Percentiles rank a stretch among this genome's conserved stretches.
These are phyloP conservation scores for Trachops cirrhosus DNA, from an alignment of 2,797 vertebrate genomes.

Conservation along the genomic window DNA sequence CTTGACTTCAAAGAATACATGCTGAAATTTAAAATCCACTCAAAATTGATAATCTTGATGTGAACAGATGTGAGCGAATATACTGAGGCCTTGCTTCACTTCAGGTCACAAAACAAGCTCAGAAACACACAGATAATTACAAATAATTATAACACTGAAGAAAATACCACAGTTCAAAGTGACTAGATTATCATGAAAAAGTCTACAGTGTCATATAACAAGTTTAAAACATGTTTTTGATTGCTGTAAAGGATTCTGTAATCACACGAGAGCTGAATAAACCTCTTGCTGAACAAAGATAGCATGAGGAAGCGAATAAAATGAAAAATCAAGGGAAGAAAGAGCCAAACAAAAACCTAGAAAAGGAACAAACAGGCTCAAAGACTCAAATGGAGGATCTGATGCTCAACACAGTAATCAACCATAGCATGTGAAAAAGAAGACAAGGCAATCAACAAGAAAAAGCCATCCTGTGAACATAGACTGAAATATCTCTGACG, in stretches of 20 bases:
- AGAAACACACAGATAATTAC: not conserved
- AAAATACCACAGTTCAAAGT: not conserved
- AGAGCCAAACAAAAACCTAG: conserved; percentile 89
- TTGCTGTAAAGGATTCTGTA: conserved; percentile 95
- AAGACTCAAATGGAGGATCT: not conserved
- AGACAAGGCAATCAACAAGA: not conserved
- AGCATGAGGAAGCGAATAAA: conserved; percentile 93
- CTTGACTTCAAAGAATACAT: not conserved
- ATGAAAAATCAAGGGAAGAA: conserved; percentile 90
- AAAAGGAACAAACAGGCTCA: conserved; percentile 89
- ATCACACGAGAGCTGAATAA: conserved; percentile 97
- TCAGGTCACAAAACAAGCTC: not conserved
- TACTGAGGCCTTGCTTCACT: not conserved
- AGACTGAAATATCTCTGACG: conserved; percentile 78
- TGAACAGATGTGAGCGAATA: not conserved
- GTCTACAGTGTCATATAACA: conserved; percentile 96
- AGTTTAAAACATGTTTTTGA: conserved; percentile 99
- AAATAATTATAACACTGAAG: not conserved
- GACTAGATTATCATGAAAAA: not conserved
- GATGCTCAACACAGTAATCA: not conserved
- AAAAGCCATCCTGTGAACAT: conserved; percentile 68
- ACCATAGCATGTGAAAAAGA: not conserved
- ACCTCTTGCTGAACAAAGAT: conserved; percentile 94
- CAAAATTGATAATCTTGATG: not conserved
- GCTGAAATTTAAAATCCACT: not conserved